Percentiles rank a stretch among this genome's conserved stretches.
phyloP scores from a whole-genome alignment of 2,113 vertebrate genomes.

The Nesogale talazaci region DNA sequence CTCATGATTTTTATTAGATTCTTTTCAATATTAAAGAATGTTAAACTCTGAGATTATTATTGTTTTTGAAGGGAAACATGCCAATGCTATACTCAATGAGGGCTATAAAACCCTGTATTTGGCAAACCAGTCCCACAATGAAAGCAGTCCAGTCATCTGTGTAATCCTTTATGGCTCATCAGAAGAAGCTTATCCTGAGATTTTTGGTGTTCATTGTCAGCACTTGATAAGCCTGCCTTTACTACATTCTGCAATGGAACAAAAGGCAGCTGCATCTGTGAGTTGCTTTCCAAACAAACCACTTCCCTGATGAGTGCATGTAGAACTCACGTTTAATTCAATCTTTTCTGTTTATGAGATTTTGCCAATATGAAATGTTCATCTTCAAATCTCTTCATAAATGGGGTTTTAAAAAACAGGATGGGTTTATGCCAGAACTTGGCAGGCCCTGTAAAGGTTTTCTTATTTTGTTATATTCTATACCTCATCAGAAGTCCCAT shows the following conservation, averaged over 20 bases:
- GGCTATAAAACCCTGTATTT: constrained; percentile 38
- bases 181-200: neutral
- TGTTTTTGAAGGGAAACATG: constrained; percentile 53
- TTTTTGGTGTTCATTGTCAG: constrained; percentile 21
- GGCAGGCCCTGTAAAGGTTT: neutral
- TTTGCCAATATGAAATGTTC: constrained; percentile 11
- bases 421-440: constrained; percentile 20
- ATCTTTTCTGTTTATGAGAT: constrained; percentile 26
- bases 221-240: neutral
- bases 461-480: neutral
- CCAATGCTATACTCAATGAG: constrained; percentile 3
- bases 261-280: neutral
- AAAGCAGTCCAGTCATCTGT: constrained; percentile 6
- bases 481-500: neutral
- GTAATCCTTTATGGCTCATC: constrained; percentile 21
- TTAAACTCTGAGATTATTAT: constrained; percentile 51
- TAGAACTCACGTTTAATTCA: neutral
- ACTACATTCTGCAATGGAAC: constrained; percentile 23
- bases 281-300: neutral
- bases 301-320: neutral
- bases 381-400: constrained; percentile 34
- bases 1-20: constrained; percentile 53
- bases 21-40: constrained; percentile 57
- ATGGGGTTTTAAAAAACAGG: neutral
- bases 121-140: neutral